Evolutionary conservation across 2,888 invertebrate species (phyloP).

Genomic region (Icerya purchasi): DNA sequence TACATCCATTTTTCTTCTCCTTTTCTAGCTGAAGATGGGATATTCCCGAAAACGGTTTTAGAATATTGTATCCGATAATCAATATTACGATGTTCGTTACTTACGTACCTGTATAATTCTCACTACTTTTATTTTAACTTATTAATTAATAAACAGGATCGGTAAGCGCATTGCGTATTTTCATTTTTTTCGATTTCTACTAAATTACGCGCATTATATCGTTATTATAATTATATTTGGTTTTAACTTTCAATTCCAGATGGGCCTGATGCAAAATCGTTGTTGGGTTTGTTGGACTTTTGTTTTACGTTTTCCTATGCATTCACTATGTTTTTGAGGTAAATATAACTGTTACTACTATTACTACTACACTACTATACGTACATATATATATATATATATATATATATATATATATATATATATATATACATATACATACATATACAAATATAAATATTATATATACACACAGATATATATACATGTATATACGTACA

Average conservation of each 20-base stretch:
- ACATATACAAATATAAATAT: not conserved
- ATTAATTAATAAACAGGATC: no score
- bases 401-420: not conserved
- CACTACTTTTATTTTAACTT: no score
- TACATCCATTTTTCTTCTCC: no score
- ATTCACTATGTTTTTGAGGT: constrained; percentile 68
- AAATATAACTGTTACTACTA: not conserved
- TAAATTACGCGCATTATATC: no score
- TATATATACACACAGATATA: not conserved
- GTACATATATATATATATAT: not conserved
- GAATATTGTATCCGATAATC: no score
- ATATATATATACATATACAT: not conserved
- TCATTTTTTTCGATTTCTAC: no score
- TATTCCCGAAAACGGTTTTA: no score
- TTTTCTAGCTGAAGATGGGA: no score
- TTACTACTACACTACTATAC: not conserved
- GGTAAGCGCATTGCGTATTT: no score
- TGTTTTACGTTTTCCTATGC: constrained; percentile 84
- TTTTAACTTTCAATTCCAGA: constrained; percentile 36
- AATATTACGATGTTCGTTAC: no score
- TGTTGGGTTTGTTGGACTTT: constrained; percentile 72
- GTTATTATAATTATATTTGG: no score
- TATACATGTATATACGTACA: not conserved
- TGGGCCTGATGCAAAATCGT: constrained; percentile 42
- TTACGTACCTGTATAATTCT: no score